Percentiles rank a stretch among this genome's conserved stretches.
These are phyloP conservation scores for Rhabdomys pumilio DNA, from an alignment of 2,797 vertebrate genomes.

Conservation along the genomic window DNA sequence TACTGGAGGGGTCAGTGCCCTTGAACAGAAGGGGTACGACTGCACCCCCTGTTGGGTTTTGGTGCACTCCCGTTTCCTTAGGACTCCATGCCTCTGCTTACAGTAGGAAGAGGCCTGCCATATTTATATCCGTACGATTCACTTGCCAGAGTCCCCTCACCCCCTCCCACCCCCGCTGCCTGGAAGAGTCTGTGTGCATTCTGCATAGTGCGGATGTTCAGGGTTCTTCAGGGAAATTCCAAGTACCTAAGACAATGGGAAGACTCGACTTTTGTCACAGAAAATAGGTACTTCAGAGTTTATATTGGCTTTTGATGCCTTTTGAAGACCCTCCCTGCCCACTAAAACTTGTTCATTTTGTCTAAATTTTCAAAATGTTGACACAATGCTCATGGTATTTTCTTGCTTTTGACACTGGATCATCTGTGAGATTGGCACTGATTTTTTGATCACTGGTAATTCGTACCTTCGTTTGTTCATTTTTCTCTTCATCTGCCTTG, in stretches of 20 bases:
- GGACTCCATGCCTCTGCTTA: background rate
- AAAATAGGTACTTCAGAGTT: background rate
- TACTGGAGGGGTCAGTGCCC: too few species aligned
- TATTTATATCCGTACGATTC: background rate
- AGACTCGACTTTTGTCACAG: background rate
- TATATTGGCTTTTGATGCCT: background rate
- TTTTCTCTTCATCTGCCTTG: background rate
- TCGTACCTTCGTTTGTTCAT: background rate
- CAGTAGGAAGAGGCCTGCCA: background rate
- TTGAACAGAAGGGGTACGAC: background rate
- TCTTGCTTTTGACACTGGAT: background rate
- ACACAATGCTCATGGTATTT: background rate
- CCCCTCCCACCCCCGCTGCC: background rate
- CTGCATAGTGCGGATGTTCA: background rate
- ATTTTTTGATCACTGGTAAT: conserved; percentile 11
- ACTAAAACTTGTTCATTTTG: background rate
- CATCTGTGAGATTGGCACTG: background rate
- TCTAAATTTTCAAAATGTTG: conserved; percentile 23
- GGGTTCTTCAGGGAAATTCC: background rate
- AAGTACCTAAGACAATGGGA: background rate
- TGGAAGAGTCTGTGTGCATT: background rate
- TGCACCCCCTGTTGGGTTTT: background rate
- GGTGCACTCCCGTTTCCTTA: background rate
- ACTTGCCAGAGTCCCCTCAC: background rate
- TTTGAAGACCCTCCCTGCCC: background rate